Percentiles rank a stretch among this genome's conserved stretches.
Evolutionary conservation across 1,140 invertebrate genomes (phyloP).

Genomic region (Diabrotica virgifera): DNA sequence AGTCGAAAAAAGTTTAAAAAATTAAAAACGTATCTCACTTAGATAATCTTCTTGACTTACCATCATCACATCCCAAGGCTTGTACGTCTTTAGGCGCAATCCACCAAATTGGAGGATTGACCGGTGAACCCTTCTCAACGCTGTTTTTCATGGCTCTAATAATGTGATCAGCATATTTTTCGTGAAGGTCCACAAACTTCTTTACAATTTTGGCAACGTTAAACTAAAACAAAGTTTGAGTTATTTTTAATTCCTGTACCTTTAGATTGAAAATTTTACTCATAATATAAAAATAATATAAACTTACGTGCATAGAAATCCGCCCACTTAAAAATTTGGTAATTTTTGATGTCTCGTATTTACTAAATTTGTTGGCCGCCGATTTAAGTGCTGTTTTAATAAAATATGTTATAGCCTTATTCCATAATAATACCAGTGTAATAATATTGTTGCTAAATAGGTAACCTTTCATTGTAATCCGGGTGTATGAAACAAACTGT

Average conservation of each 20-base stretch:
- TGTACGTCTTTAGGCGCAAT: constrained; percentile 64
- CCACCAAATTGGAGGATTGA: constrained; percentile 93
- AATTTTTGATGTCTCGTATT: no score
- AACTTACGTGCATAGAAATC: no score
- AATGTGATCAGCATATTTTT: constrained; percentile 63
- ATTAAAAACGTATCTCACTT: no score
- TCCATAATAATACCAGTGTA: no score
- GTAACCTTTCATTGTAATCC: no score
- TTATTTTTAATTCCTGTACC: not conserved
- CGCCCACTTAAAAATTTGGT: no score
- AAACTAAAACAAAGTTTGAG: constrained; percentile 23
- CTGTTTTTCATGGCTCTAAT: constrained; percentile 58
- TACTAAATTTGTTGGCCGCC: no score
- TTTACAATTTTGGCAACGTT: constrained; percentile 58
- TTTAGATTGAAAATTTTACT: not conserved
- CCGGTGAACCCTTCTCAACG: constrained; percentile 63
- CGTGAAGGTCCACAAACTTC: constrained; percentile 67
- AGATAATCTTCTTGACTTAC: constrained; percentile 5
- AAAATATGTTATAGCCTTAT: no score
- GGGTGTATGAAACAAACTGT: no score
- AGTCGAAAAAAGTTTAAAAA: no score
- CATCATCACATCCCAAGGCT: constrained; percentile 28
- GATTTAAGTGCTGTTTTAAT: no score
- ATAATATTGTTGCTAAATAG: no score
- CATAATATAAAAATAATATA: not conserved